Evolutionary conservation across 1,140 invertebrate species (phyloP).

Genomic region (Hyphantria cunea): DNA sequence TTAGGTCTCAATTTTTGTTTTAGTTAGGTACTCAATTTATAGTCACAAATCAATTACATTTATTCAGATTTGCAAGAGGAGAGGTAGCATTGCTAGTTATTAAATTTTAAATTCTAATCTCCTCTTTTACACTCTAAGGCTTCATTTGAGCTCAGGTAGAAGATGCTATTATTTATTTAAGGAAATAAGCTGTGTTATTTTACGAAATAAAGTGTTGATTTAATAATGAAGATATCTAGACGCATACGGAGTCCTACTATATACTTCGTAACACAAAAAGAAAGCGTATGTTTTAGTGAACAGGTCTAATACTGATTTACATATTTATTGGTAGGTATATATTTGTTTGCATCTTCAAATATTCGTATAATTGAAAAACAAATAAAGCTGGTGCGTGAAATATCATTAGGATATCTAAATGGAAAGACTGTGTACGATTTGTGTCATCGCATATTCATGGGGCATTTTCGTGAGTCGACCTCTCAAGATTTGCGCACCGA

Average conservation of each 20-base stretch:
- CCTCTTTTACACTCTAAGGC: slow-evolving; percentile 23
- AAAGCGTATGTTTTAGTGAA: too few species aligned
- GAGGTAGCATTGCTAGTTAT: neutral
- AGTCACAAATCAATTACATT: too few species aligned
- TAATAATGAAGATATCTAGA: slow-evolving; percentile 37
- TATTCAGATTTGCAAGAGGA: too few species aligned
- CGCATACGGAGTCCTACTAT: too few species aligned
- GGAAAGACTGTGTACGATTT: slow-evolving; percentile 79
- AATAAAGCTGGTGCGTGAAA: slow-evolving; percentile 64
- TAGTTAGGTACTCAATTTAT: too few species aligned
- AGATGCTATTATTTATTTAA: slow-evolving; percentile 52
- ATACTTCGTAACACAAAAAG: too few species aligned
- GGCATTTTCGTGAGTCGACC: slow-evolving; percentile 78
- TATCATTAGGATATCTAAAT: slow-evolving; percentile 76
- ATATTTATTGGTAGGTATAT: neutral
- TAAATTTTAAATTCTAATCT: slow-evolving; percentile 24
- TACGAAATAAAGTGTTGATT: slow-evolving; percentile 52
- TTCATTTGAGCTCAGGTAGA: slow-evolving; percentile 33
- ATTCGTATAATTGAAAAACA: slow-evolving; percentile 60
- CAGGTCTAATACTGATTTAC: neutral
- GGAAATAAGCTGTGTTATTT: slow-evolving; percentile 44
- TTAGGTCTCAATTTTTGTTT: too few species aligned
- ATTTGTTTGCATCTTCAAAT: slow-evolving; percentile 29
- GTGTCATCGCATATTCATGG: slow-evolving; percentile 80
- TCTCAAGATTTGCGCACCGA: slow-evolving; percentile 71